Base-by-base conservation (phyloP, 1,140 invertebrate species). In the Lasioglossum albipes region DNA sequence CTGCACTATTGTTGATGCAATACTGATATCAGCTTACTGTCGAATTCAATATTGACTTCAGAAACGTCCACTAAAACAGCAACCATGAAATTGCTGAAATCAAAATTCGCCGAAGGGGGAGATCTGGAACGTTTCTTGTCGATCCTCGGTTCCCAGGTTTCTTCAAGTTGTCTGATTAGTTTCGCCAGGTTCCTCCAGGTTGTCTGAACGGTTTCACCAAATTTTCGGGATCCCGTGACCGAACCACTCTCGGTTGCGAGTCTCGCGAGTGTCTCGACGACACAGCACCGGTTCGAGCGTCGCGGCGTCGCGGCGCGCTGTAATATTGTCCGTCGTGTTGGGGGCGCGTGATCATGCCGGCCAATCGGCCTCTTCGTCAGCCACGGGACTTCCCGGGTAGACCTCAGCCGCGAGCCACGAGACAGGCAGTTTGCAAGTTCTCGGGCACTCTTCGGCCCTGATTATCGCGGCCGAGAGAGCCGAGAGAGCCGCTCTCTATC, bases 301-400 rank as follows among this genome's bases (percentile, higher is more conserved):
- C 18, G 64, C 36, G 41, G 57, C 66, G 31, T 27, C 27, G 27
- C 27, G 27, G 27, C 27, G 27, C 0, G 27, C 64, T 13, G 66
- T 85, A 85, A 78, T 84, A 82, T 77, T 31, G 59, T 45, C 27
- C 18, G 68, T 61, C 36, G 42, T 6, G 20, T 7, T 7, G 20
- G 16, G 20, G n/a, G 18, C 41, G 10, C 49, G 27, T 66, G 61
- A 42, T 65, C 64, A 82, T 79, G 52, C 57, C 81, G 64, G 71
- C 67, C 54, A 67, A 83, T 75, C 77, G 71, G 54, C 52, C 52
- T 68, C 27, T 49, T 52, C 79, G 49, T 13, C 66, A 13, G 62
- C 71, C 45, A 68, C 42, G 73, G 68, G 80, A 67, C 67, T 86
- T 78, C 82, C 78, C 62, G 12, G 62, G 67, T 64, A 83, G 87